Conservation (phyloP, 1,140 invertebrate species). For the Leptopilina clavipes region DNA sequence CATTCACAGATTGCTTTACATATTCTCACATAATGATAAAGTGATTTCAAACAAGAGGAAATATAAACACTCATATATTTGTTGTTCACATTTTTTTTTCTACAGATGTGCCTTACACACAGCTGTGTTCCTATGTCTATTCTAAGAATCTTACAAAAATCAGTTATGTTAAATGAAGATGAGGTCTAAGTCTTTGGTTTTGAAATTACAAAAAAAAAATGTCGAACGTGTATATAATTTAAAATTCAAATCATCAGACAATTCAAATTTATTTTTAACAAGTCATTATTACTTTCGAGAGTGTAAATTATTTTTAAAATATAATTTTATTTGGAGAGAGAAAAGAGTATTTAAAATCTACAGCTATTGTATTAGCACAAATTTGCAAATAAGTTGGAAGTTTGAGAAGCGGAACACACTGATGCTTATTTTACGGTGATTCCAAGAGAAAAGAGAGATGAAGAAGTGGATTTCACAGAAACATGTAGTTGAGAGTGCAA, state of each 20-base stretch:
- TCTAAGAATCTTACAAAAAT: slow-evolving; percentile 7
- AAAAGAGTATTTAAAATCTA: slow-evolving; percentile 1
- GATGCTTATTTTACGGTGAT: slow-evolving; percentile 16
- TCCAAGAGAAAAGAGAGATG: slow-evolving; percentile 14
- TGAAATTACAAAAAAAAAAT: neutral
- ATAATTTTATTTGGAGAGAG: neutral
- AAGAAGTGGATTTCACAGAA: slow-evolving; percentile 17
- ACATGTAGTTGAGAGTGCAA: slow-evolving; percentile 12
- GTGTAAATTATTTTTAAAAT: neutral
- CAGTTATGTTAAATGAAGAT: neutral
- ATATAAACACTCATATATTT: neutral
- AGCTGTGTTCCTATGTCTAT: neutral
- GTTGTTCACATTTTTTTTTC: neutral
- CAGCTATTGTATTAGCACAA: neutral
- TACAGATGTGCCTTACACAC: slow-evolving; percentile 3
- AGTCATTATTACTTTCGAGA: neutral
- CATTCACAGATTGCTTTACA: too few relatives aligned
- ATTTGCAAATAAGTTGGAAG: slow-evolving; percentile 4
- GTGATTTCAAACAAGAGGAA: neutral
- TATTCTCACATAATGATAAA: neutral
- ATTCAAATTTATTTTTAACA: neutral
- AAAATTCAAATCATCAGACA: neutral
- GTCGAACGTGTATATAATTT: neutral
- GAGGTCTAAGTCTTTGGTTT: neutral
- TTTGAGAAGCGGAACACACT: slow-evolving; percentile 27